Evolutionary conservation across 1,140 invertebrate genomes (phyloP).

Genomic region (Hormaphis cornu): DNA sequence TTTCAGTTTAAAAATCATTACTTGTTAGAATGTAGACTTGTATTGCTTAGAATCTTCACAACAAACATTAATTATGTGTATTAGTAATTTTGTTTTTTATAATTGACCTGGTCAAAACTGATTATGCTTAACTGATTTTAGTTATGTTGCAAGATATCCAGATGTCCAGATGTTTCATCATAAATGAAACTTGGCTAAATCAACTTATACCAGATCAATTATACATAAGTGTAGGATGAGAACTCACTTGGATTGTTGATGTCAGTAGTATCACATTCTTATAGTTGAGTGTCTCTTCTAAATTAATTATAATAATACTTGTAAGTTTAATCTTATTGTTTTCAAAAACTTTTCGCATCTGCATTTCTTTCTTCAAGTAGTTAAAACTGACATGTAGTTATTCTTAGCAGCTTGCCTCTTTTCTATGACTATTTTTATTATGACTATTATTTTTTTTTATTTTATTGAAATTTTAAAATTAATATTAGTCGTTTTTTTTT

Average conservation of each 20-base stretch:
- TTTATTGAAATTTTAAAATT: not conserved
- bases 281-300: not conserved
- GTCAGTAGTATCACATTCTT: slow-evolving; percentile 9
- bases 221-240: not conserved
- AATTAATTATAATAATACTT: not conserved
- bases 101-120: slow-evolving; percentile 31
- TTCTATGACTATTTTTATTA: no score
- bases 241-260: slow-evolving; percentile 4
- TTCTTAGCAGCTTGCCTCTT: not conserved
- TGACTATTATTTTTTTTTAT: not conserved
- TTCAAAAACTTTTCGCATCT: slow-evolving; percentile 3
- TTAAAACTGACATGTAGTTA: not conserved
- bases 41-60: not conserved
- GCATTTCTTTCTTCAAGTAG: not conserved
- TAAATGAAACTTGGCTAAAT: not conserved
- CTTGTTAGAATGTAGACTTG: not conserved
- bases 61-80: not conserved
- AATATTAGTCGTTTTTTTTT: not conserved
- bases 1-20: no score
- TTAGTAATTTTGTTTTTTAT: slow-evolving; percentile 35
- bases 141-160: slow-evolving; percentile 31
- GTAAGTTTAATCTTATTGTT: not conserved
- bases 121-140: slow-evolving; percentile 35
- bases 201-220: not conserved
- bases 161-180: slow-evolving; percentile 6